Base-by-base conservation (phyloP, 2,113 vertebrate genomes). In the Orientallactaga bullata region DNA sequence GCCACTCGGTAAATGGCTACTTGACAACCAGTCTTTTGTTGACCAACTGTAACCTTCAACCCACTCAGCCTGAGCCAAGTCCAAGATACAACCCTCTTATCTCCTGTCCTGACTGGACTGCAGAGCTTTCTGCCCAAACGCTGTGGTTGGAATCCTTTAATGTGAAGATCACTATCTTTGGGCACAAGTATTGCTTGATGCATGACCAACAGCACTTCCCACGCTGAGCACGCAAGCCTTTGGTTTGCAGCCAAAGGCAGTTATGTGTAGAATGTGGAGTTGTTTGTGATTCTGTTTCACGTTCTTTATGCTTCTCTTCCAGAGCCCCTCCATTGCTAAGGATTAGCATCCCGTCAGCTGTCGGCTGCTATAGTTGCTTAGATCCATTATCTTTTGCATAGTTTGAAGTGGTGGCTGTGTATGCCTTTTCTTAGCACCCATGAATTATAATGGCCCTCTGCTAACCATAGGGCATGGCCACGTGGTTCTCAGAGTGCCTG, bases 401-500 rank as follows among this genome's bases (percentile, higher is more conserved):
- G 55, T 93, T 95, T 94, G 88, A 95, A 95, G 95, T 95, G 89
- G 83, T 39, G 37, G 80, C 71, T 63, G 69, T 66, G 61, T 78
- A 90, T 88, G 63, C 81, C 13, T 95, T 86, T 84, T 95, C 66
- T 77, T 80, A 85, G 77, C 21, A 93, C 88, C 96, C 96, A 93
- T 97, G 92, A 88, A 95, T 89, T 69, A 73, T 55, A 94, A 88
- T 51, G 51, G 85, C n/a, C 88, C 85, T 96, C 89, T 95, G 87
- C 51, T 87, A 35, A 74, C 94, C 94, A 89, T 81, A 87, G 95
- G 93, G 61, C 68, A 63, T 10, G 42, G 84, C 68, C 90, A 90
- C 85, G 42, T 32, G 47, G 69, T 28, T 89, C 39, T 89, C 32
- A 80, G 47, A 13, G 61, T 63, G 11, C 24, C 55, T 39, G 51